Conservation (phyloP, 2,797 vertebrate species). For the Euthynnus affinis region DNA sequence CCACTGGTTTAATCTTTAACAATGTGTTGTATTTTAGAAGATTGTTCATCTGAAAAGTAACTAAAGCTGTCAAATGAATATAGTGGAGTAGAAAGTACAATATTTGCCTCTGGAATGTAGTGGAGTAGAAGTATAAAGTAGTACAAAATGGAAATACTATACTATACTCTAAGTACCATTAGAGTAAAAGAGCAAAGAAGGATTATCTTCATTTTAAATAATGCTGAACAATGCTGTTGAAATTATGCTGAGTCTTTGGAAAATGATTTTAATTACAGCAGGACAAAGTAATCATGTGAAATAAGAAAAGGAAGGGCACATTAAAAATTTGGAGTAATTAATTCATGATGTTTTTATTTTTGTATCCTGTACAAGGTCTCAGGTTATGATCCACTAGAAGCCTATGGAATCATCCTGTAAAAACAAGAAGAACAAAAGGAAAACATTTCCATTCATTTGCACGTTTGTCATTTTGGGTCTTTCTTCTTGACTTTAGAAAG, state of each 20-base stretch:
- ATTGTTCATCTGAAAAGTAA: no score
- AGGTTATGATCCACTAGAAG: slow-evolving; percentile 42
- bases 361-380: slow-evolving; percentile 26
- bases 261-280: slow-evolving; percentile 45
- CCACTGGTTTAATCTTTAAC: no score
- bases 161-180: slow-evolving; percentile 32
- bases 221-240: slow-evolving; percentile 32
- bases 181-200: slow-evolving; percentile 27
- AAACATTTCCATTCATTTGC: slow-evolving; percentile 42
- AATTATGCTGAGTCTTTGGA: slow-evolving; percentile 42
- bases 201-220: slow-evolving; percentile 47
- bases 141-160: no score
- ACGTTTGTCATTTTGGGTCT: slow-evolving; percentile 28
- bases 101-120: no score
- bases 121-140: no score
- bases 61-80: no score
- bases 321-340: slow-evolving; percentile 31
- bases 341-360: slow-evolving; percentile 51
- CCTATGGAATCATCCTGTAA: slow-evolving; percentile 24
- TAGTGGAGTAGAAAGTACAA: no score
- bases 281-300: slow-evolving; percentile 38
- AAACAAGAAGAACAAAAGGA: slow-evolving; percentile 3
- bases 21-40: no score
- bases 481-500: slow-evolving; percentile 27
- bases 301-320: slow-evolving; percentile 30